Percentiles rank a stretch among this genome's conserved stretches.
phyloP scores from a whole-genome alignment of 2,797 vertebrate genomes.

The Danio kyathit region DNA sequence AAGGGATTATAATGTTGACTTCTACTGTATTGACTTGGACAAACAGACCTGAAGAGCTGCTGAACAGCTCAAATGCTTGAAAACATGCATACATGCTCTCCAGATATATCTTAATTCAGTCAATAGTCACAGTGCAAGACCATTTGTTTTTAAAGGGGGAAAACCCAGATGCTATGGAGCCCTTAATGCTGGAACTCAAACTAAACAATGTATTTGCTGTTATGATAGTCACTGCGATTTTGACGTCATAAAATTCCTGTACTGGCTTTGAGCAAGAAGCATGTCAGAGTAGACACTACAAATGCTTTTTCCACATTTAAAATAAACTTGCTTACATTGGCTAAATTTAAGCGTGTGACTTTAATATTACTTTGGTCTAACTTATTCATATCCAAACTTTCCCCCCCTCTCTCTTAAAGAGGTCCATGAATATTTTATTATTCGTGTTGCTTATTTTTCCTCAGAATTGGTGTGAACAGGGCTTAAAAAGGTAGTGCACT shows the following conservation, averaged over 20 bases:
- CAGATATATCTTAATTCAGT: slow-evolving; percentile 33
- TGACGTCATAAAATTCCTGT: too few species aligned
- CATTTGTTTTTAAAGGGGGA: not conserved
- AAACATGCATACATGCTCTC: slow-evolving; percentile 47
- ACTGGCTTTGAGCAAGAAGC: too few species aligned
- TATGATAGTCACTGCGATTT: too few species aligned
- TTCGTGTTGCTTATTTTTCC: not conserved
- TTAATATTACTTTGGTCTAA: not conserved
- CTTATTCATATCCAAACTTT: not conserved
- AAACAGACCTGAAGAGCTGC: slow-evolving; percentile 17
- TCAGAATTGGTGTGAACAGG: slow-evolving; percentile 20
- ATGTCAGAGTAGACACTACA: too few species aligned
- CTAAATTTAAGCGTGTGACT: not conserved
- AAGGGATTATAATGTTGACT: too few species aligned
- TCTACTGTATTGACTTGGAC: not conserved
- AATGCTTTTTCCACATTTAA: not conserved
- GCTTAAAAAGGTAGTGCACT: slow-evolving; percentile 36
- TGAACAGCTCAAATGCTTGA: slow-evolving; percentile 21
- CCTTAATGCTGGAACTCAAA: not conserved
- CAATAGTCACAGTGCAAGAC: slow-evolving; percentile 54
- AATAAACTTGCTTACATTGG: not conserved
- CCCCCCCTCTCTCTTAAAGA: not conserved
- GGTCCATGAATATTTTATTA: not conserved
- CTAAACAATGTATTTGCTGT: too few species aligned
- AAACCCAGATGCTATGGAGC: not conserved